A percentile compares a stretch with the other conserved stretches of the same genome.
These are phyloP conservation scores for Ephestia elutella DNA, from an alignment of 1,140 invertebrate genomes.

Conservation along the genomic window DNA sequence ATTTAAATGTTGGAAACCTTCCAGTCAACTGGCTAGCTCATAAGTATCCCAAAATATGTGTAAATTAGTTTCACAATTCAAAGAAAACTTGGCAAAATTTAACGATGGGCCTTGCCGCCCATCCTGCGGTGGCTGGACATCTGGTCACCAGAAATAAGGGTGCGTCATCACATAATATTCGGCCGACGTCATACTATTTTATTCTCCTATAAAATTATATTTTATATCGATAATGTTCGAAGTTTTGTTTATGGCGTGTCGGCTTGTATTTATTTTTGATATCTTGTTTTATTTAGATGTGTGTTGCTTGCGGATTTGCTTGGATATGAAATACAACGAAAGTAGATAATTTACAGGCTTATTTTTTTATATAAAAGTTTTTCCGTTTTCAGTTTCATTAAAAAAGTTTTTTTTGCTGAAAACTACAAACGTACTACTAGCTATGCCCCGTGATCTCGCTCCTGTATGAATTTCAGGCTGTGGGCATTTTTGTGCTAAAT, in stretches of 20 bases:
- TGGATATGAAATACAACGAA: too few relatives aligned
- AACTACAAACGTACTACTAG: too few relatives aligned
- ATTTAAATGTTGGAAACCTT: neutral
- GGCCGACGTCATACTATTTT: neutral
- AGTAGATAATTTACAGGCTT: too few relatives aligned
- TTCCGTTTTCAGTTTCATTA: too few relatives aligned
- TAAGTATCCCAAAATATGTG: neutral
- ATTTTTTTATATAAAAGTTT: too few relatives aligned
- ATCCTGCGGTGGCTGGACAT: neutral
- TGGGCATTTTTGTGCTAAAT: too few relatives aligned
- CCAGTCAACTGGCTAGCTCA: neutral
- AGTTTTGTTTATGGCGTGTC: neutral
- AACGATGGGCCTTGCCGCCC: neutral
- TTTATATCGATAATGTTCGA: conserved; percentile 1
- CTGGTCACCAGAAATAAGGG: neutral
- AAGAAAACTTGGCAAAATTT: neutral
- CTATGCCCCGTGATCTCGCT: too few relatives aligned
- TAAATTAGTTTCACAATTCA: neutral
- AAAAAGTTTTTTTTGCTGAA: too few relatives aligned
- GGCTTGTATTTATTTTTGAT: neutral
- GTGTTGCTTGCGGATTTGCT: too few relatives aligned
- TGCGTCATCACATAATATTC: neutral
- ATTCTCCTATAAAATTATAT: neutral
- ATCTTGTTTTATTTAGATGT: too few relatives aligned
- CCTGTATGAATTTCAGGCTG: too few relatives aligned